These are phyloP conservation scores for Apodemus speciosus DNA, from an alignment of 2,113 vertebrate species.

Conservation along the genomic window DNA sequence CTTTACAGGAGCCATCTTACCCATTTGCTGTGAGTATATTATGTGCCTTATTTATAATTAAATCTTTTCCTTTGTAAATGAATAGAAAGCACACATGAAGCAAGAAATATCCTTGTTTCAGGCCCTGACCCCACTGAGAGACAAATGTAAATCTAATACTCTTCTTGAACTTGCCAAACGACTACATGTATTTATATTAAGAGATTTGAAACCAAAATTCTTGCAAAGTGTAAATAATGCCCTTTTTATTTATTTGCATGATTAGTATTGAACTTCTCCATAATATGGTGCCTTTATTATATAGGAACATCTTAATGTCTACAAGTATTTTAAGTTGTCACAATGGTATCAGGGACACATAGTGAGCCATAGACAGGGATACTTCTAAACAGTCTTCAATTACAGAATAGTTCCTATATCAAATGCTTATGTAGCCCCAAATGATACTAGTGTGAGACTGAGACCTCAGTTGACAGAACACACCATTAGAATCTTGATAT, in stretches of 20 bases:
- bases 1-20: background rate
- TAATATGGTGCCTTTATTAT: background rate
- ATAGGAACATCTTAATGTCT: background rate
- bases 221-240: background rate
- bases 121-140: background rate
- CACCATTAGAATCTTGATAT: background rate
- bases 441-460: background rate
- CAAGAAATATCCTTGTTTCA: background rate
- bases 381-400: background rate
- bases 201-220: background rate
- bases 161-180: background rate
- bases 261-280: background rate
- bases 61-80: background rate
- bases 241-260: background rate
- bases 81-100: background rate
- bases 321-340: slow-evolving; percentile 16
- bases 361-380: background rate
- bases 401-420: background rate
- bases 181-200: background rate
- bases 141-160: background rate
- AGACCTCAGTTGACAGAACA: background rate
- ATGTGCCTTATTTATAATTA: background rate
- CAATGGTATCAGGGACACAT: background rate
- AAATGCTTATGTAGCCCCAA: background rate
- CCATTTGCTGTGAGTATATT: background rate